A percentile compares a stretch with the other conserved stretches of the same genome.
phyloP scores from a whole-genome alignment of 2,888 invertebrate genomes.

The Camponotus fellah region DNA sequence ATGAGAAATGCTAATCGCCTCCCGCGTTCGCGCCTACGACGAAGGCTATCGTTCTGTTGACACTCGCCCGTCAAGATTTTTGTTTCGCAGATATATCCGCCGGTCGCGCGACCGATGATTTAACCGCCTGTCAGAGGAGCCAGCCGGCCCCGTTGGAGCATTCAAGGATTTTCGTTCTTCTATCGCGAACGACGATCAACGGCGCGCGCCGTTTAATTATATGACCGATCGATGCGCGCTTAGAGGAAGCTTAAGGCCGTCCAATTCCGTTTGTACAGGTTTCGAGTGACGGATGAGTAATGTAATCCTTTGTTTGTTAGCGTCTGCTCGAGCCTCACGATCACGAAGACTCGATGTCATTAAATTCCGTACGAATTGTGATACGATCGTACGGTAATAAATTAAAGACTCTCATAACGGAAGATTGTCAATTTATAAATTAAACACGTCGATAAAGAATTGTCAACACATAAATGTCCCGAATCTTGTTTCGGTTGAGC shows the following conservation, averaged over 20 bases:
- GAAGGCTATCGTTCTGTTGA: slow-evolving; percentile 73
- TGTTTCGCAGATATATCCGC: slow-evolving; percentile 59
- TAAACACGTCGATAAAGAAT: slow-evolving; percentile 9
- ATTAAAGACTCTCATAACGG: slow-evolving; percentile 16
- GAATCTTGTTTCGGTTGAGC: neutral
- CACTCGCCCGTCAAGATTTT: slow-evolving; percentile 72
- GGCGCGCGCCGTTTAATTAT: slow-evolving; percentile 37
- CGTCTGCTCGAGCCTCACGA: neutral
- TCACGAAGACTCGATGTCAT: neutral
- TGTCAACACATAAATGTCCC: slow-evolving; percentile 4
- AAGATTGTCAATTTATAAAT: slow-evolving; percentile 16
- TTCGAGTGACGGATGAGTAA: slow-evolving; percentile 43
- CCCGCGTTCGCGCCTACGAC: slow-evolving; percentile 71
- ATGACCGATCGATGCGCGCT: slow-evolving; percentile 18
- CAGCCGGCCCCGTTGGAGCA: slow-evolving; percentile 2
- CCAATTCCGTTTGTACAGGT: slow-evolving; percentile 39
- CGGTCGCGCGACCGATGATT: slow-evolving; percentile 44
- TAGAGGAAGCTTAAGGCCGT: neutral
- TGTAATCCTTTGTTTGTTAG: slow-evolving; percentile 64
- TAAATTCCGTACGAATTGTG: slow-evolving; percentile 5
- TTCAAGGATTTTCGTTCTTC: slow-evolving; percentile 40
- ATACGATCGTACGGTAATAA: slow-evolving; percentile 18
- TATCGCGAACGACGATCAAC: slow-evolving; percentile 22
- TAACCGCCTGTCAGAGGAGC: slow-evolving; percentile 49
- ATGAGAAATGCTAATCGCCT: slow-evolving; percentile 84